Percentiles rank a stretch among this genome's conserved stretches.
Conservation (phyloP, 2,797 vertebrate species). For the Aplochiton taeniatus region DNA sequence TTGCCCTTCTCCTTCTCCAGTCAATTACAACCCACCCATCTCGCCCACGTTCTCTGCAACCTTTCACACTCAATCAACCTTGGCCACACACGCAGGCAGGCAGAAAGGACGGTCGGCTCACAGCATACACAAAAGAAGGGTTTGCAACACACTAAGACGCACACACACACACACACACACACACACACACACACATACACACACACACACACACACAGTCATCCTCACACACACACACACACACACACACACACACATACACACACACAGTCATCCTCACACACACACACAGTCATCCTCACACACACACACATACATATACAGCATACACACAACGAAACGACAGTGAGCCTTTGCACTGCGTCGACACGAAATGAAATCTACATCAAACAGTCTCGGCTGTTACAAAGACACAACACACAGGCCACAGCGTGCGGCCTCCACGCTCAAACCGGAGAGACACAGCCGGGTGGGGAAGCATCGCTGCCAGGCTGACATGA, state of each 20-base stretch:
- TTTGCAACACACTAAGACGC: constrained; percentile 21
- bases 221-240: not conserved
- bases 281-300: not conserved
- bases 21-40: constrained; percentile 38
- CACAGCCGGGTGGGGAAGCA: not conserved
- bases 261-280: not conserved
- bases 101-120: too few relatives aligned
- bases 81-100: constrained; percentile 18
- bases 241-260: not conserved
- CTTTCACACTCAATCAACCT: constrained; percentile 15
- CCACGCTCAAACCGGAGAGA: constrained; percentile 27
- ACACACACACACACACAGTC: not conserved
- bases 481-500: not conserved
- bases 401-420: constrained; percentile 34
- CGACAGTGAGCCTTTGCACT: constrained; percentile 3
- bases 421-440: constrained; percentile 16
- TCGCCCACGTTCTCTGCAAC: constrained; percentile 15
- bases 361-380: not conserved
- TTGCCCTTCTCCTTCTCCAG: not conserved
- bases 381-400: constrained; percentile 54
- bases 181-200: too few relatives aligned
- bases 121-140: too few relatives aligned
- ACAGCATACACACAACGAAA: too few relatives aligned
- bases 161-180: constrained; percentile 9
- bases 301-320: not conserved